Base-by-base conservation (phyloP, 2,888 invertebrate species). In the Athripsodes cinereus region DNA sequence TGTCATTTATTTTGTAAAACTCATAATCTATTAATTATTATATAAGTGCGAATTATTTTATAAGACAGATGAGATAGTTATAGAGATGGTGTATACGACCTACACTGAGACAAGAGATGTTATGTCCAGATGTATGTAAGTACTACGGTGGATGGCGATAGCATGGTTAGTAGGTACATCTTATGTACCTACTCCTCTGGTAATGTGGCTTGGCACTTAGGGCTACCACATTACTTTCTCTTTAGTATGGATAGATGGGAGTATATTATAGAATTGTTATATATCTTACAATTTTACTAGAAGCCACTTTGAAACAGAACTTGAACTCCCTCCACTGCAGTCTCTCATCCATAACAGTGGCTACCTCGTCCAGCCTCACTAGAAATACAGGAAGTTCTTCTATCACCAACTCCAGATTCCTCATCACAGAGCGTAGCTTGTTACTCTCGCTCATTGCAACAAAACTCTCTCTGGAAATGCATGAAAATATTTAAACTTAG, bases 221-320 rank as follows among this genome's bases (percentile, higher is more conserved):
- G 34, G 21, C 22, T 40, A 34, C 8, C n/a, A n/a, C n/a, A n/a
- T n/a, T n/a, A n/a, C n/a, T n/a, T n/a, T n/a, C n/a, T n/a, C n/a
- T n/a, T n/a, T n/a, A n/a, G n/a, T n/a, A n/a, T n/a, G n/a, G n/a
- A n/a, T n/a, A n/a, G n/a, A n/a, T n/a, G n/a, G n/a, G n/a, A n/a
- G n/a, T n/a, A n/a, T n/a, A n/a, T n/a, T n/a, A n/a, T n/a, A n/a
- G n/a, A n/a, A n/a, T n/a, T n/a, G n/a, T n/a, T n/a, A n/a, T n/a
- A n/a, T n/a, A 26, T 74, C 81, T 75, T 72, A 85, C 86, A 66
- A 85, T 81, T 81, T 85, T 85, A 62, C 84, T 84, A 21, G 82
- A 81, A 22, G 80, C 81, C 48, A 82, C 73, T 71, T 82, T 82
- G 64, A 83, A 81, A 66, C 81, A 82, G 68, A 82, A 83, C 66